A percentile compares a stretch with the other conserved stretches of the same genome.
Conservation (phyloP, 35 echinoderm and acorn worm genomes). For the Amphiura filiformis region DNA sequence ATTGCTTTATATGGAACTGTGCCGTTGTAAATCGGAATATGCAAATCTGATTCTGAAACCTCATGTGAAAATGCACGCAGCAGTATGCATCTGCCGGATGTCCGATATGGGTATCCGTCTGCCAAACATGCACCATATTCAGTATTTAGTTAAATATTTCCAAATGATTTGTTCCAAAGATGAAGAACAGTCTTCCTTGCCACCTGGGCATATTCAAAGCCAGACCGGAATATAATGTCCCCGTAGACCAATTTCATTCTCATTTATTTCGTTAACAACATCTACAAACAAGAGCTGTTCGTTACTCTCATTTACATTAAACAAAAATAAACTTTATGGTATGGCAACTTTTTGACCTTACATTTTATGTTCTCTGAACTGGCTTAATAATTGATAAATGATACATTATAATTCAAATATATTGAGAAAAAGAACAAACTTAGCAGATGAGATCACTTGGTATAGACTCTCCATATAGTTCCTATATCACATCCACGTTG, state of each 20-base stretch:
- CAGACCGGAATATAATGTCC: background rate
- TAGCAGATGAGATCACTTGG: too few species aligned
- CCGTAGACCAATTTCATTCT: background rate
- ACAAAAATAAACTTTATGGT: background rate
- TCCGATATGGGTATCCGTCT: background rate
- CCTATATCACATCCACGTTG: too few species aligned
- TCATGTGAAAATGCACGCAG: background rate
- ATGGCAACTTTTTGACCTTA: background rate
- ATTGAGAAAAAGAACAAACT: too few species aligned
- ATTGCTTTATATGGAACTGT: too few species aligned
- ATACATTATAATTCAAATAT: too few species aligned
- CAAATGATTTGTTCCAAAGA: background rate
- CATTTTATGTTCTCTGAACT: too few species aligned
- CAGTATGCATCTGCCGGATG: background rate
- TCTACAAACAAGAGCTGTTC: background rate
- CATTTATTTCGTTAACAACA: background rate
- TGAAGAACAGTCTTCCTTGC: background rate
- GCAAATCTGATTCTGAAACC: too few species aligned
- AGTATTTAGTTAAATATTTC: background rate
- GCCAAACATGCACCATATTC: background rate
- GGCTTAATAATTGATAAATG: too few species aligned
- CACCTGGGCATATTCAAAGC: background rate
- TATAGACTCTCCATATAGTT: too few species aligned
- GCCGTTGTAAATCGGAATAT: too few species aligned
- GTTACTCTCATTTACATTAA: background rate